Conservation (phyloP, 2,797 vertebrate genomes). For the Rhinella marina region DNA sequence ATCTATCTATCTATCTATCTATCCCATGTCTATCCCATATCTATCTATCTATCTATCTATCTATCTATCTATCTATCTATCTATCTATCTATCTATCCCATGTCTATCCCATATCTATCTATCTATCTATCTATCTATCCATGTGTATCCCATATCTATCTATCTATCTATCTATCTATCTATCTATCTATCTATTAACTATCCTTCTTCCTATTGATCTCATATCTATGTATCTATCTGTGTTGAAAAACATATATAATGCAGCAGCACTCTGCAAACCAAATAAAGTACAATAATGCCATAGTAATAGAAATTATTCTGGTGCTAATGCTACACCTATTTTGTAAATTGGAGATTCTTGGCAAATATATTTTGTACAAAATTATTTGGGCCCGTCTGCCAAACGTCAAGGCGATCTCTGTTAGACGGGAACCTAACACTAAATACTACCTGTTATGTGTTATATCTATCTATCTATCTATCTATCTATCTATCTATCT, state of each 20-base stretch:
- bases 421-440: too few relatives aligned
- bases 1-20: neutral
- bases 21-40: neutral
- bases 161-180: neutral
- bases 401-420: too few relatives aligned
- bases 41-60: neutral
- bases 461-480: neutral
- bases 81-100: neutral
- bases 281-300: too few relatives aligned
- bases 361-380: too few relatives aligned
- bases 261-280: too few relatives aligned
- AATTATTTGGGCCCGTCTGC: too few relatives aligned
- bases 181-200: neutral
- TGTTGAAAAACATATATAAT: too few relatives aligned
- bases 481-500: neutral
- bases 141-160: neutral
- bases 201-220: conserved; percentile 3
- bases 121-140: conserved; percentile 6
- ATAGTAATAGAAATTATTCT: too few relatives aligned
- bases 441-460: too few relatives aligned
- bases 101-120: neutral
- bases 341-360: too few relatives aligned
- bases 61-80: conserved; percentile 8
- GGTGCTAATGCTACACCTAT: too few relatives aligned
- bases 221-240: neutral